Evolutionary conservation across 2,113 vertebrate species (phyloP), one percentile per base, ranked within the genome.

Genomic region (Salvelinus fontinalis): DNA sequence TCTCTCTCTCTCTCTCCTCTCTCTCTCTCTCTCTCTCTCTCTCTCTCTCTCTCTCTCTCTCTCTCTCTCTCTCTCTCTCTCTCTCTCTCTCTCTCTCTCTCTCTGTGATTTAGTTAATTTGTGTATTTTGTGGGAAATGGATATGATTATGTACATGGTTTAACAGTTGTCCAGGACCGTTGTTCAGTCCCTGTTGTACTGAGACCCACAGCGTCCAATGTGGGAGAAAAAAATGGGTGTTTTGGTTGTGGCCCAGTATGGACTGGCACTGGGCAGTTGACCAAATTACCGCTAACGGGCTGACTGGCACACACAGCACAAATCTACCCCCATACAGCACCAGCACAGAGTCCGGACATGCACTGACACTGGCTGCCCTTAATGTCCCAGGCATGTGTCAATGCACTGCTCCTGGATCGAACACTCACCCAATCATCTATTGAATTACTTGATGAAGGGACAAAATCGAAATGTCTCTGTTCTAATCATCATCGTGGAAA

Each of bases 221-320:
- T 66, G 70, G 74, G 44, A 6, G 31, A 60, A 76, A 48, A 81
- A 77, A 83, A 81, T 73, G 60, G 54, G 67, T 68, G 31, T 69
- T 57, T 73, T 81, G 83, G 81, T 75, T 2, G 22, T 14, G 59
- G 26, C 62, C 75, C 82, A 81, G 75, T 44, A 31, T 12, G 64
- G 71, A 79, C 27, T 70, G 31, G 66, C 70, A 51, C 24, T 34
- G 64, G 68, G 49, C 74, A 64, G 51, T 31, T 59, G 71, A 83
- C 68, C 80, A 76, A 49, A 27, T 64, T 29, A 22, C 77, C 67
- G 62, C 60, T 75, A 59, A 73, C 77, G 75, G 34, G 2, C 8
- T 16, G 24, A 64, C 71, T 71, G 70, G 66, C 74, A 44, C 24
- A 70, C 60, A 74, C 67, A 70, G 22, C 74, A 20, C 51, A 54